Evolutionary conservation across 2,888 invertebrate genomes (phyloP).

Genomic region (Aromia moschata): DNA sequence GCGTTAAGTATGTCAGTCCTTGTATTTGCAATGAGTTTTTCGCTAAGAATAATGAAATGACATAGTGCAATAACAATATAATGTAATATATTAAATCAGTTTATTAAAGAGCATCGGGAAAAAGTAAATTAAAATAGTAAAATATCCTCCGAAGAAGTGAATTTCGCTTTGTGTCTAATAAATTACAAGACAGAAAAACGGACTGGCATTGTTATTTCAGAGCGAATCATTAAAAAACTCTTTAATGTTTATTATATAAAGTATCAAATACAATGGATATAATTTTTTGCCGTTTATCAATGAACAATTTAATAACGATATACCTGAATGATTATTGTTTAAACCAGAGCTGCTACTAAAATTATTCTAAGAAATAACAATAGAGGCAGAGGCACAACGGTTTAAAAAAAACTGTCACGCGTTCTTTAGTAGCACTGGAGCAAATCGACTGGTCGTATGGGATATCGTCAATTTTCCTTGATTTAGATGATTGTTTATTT

Average conservation of each 20-base stretch:
- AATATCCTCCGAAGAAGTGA: neutral
- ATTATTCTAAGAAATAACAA: slow-evolving; percentile 20
- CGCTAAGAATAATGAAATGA: too few relatives aligned
- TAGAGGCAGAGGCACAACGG: neutral
- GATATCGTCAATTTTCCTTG: slow-evolving; percentile 12
- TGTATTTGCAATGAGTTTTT: neutral
- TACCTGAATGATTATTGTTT: slow-evolving; percentile 22
- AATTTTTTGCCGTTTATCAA: slow-evolving; percentile 19
- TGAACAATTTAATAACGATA: slow-evolving; percentile 20
- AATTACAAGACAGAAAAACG: neutral
- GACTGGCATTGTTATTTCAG: neutral
- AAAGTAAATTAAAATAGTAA: too few relatives aligned
- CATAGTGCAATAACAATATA: too few relatives aligned
- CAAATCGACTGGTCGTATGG: slow-evolving; percentile 9
- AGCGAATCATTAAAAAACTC: neutral
- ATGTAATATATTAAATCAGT: too few relatives aligned
- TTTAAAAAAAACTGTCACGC: slow-evolving; percentile 23
- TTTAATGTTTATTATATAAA: slow-evolving; percentile 1
- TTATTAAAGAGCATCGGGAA: too few relatives aligned
- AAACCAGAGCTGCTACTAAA: slow-evolving; percentile 26
- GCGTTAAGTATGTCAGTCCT: neutral
- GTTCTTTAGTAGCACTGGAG: slow-evolving; percentile 25
- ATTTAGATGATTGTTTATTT: too few relatives aligned
- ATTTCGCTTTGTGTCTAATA: neutral
- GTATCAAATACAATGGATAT: slow-evolving; percentile 14